These are phyloP conservation scores for Branchipolynoe longqiensis DNA, from an alignment of 2,888 invertebrate genomes.

Conservation along the genomic window DNA sequence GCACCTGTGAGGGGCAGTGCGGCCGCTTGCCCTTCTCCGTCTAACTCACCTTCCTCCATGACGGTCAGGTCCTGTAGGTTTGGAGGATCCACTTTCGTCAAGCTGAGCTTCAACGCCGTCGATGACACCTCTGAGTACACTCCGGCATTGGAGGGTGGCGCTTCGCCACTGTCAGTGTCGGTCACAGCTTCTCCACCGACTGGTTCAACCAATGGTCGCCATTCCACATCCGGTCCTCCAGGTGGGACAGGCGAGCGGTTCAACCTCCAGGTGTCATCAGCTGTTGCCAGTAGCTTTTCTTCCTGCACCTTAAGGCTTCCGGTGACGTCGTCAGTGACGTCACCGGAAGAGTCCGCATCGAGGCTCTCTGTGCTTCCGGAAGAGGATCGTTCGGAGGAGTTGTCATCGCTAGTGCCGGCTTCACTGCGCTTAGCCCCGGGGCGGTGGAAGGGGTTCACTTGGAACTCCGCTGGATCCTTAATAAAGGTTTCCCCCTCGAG, in stretches of 20 bases:
- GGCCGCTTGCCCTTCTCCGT: not conserved
- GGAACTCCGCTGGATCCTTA: constrained; percentile 39
- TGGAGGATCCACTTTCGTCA: not conserved
- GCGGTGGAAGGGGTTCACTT: constrained; percentile 26
- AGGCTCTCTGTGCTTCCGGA: constrained; percentile 30
- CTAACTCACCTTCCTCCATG: not conserved
- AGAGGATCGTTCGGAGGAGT: constrained; percentile 15
- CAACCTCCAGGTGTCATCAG: constrained; percentile 26
- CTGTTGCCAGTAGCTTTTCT: constrained; percentile 52
- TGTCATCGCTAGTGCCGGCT: not conserved
- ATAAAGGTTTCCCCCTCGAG: not conserved
- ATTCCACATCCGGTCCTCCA: constrained; percentile 38
- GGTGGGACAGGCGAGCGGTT: constrained; percentile 36
- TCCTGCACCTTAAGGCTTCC: constrained; percentile 12
- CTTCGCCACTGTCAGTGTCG: not conserved
- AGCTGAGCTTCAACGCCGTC: not conserved
- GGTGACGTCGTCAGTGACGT: not conserved
- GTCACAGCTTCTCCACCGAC: not conserved
- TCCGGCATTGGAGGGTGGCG: not conserved
- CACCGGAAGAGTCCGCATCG: not conserved
- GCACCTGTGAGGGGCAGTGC: not conserved
- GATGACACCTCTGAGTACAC: constrained; percentile 20
- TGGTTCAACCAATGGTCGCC: not conserved
- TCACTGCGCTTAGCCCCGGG: constrained; percentile 35
- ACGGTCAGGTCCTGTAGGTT: not conserved